A percentile compares a stretch with the other conserved stretches of the same genome.
Evolutionary conservation across 2,113 vertebrate species (phyloP).

Genomic region (Talpa occidentalis): DNA sequence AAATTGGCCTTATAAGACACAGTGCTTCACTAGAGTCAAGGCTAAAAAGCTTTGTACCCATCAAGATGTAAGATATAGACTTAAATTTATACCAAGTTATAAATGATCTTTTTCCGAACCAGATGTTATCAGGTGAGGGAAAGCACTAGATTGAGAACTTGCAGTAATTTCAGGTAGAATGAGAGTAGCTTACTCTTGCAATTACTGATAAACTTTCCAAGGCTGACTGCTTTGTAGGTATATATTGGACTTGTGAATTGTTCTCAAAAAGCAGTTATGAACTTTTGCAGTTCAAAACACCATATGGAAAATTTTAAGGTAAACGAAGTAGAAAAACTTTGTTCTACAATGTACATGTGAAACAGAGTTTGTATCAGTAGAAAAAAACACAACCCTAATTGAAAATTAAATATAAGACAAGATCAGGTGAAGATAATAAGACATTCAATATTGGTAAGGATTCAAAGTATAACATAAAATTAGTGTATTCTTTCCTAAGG

Average conservation of each 20-base stretch:
- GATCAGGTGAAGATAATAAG: background rate
- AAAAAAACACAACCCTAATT: background rate
- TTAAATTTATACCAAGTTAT: background rate
- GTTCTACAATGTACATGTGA: background rate
- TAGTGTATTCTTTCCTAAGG: background rate
- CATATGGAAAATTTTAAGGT: background rate
- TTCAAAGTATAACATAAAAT: conserved; percentile 24
- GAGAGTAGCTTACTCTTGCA: background rate
- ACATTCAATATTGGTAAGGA: background rate
- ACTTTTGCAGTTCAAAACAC: background rate
- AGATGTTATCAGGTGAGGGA: background rate
- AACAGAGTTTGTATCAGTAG: background rate
- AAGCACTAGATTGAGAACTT: background rate
- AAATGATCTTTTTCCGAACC: background rate
- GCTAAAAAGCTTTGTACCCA: background rate
- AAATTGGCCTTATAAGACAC: conserved; percentile 16
- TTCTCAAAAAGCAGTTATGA: conserved; percentile 9
- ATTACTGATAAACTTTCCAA: background rate
- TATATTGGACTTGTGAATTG: background rate
- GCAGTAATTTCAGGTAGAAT: background rate
- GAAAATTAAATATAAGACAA: background rate
- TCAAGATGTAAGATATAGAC: background rate
- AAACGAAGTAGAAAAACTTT: background rate
- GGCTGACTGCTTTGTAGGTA: background rate
- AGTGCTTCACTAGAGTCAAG: background rate